Base-by-base conservation (phyloP, 2,113 vertebrate genomes). In the Ameiurus melas region DNA sequence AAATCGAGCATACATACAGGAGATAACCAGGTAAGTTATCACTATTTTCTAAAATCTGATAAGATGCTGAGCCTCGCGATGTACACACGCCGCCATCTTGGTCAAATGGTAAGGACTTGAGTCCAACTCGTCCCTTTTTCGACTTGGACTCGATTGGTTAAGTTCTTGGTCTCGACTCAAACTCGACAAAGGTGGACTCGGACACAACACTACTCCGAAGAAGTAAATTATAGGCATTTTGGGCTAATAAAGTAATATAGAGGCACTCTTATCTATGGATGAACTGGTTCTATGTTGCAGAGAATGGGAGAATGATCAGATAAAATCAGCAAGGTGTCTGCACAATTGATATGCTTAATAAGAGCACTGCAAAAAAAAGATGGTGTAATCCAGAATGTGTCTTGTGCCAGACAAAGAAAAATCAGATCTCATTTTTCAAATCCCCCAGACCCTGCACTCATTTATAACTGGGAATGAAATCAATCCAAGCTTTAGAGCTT, bases 401-500 rank as follows among this genome's bases (percentile, higher is more conserved):
- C 77, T 79, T 53, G 47, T 79, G 77, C 51, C 51, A 53, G 77
- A 79, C 77, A 55, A 7, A 55, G 8, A 79, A 53, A 55, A 79
- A 51, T 27, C 43, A 51, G 43, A 78, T 47, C 75, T 77, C 39
- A 77, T 77, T 77, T 78, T 78, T 78, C 25, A 78, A 78, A 78
- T 78, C n/a, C 75, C 75, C 39, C 43, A 51, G 75, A 78, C 43
- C 27, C 75, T 78, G 39, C 5, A 51, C 43, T 51, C 75, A 78
- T 78, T 78, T 78, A 78, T 78, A 78, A 51, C 43, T 51, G 75
- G 75, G 75, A 78, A 78, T 78, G 75, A 78, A 47, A 47, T 78
- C 75, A 51, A 51, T 78, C 75, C 43, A 78, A 79, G 47, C 51
- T 55, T 78, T 78, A 78, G 16, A 78, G 75, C 47, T 51, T 78